phyloP scores from a whole-genome alignment of 2,797 vertebrate species.

The Pipistrellus pygmaeus region DNA sequence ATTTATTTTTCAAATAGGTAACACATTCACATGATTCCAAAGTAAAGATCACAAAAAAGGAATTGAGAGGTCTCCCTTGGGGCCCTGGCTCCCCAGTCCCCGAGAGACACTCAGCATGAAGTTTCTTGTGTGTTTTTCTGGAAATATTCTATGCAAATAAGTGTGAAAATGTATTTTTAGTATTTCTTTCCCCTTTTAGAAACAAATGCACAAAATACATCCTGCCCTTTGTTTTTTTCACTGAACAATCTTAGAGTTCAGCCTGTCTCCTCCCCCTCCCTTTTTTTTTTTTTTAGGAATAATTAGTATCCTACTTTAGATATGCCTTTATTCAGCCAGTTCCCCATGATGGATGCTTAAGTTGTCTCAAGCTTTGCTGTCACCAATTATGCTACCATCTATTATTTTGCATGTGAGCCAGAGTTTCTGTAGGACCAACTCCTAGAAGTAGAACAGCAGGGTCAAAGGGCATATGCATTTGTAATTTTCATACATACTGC shows the following conservation, averaged over 20 bases:
- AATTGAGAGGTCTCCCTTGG: background rate
- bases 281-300: background rate
- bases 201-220: slow-evolving; percentile 5
- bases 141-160: slow-evolving; percentile 61
- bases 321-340: background rate
- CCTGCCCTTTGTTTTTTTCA: background rate
- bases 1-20: slow-evolving; percentile 12
- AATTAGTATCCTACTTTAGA: background rate
- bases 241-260: background rate
- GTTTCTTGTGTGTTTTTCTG: slow-evolving; percentile 30
- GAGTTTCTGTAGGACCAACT: background rate
- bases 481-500: background rate
- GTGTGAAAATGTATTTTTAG: background rate
- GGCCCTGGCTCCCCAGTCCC: background rate
- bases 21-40: background rate
- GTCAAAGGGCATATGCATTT: background rate
- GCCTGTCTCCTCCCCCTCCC: background rate
- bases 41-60: slow-evolving; percentile 17
- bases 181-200: slow-evolving; percentile 48
- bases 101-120: background rate
- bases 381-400: background rate
- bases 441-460: background rate
- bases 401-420: background rate
- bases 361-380: background rate
- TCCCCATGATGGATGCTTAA: background rate